Evolutionary conservation across 1,140 invertebrate genomes (phyloP).

Genomic region (Drosophila lowei): DNA sequence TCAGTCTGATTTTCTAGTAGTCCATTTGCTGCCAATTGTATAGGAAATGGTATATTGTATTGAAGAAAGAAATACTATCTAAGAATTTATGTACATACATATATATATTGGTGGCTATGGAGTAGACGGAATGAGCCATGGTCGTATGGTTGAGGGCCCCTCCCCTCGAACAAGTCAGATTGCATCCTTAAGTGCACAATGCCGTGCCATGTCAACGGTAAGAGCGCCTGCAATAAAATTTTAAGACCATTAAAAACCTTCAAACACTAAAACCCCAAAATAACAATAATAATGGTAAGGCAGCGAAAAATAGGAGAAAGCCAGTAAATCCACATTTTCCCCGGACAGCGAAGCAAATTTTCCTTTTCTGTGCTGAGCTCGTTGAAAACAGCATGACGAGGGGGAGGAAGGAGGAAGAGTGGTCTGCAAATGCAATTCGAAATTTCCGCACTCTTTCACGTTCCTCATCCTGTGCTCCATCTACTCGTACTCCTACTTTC

Average conservation of each 20-base stretch:
- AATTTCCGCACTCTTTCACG: slow-evolving; percentile 30
- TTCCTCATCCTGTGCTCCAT: slow-evolving; percentile 4
- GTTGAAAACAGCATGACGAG: slow-evolving; percentile 22
- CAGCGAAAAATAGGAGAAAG: slow-evolving; percentile 28
- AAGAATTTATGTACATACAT: slow-evolving; percentile 10
- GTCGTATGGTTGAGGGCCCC: slow-evolving; percentile 7
- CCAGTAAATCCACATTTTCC: slow-evolving; percentile 62
- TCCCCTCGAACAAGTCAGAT: slow-evolving; percentile 20
- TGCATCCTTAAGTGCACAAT: slow-evolving; percentile 65
- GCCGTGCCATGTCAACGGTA: slow-evolving; percentile 53
- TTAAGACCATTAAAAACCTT: slow-evolving; percentile 59
- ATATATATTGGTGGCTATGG: neutral
- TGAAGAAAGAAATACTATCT: too few relatives aligned
- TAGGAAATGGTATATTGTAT: neutral
- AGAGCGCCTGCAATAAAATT: slow-evolving; percentile 36
- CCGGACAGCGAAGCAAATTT: slow-evolving; percentile 36
- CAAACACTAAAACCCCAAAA: slow-evolving; percentile 42
- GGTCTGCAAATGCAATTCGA: slow-evolving; percentile 34
- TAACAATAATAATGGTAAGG: slow-evolving; percentile 49
- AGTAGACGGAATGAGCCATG: slow-evolving; percentile 13
- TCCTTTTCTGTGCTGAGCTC: slow-evolving; percentile 31
- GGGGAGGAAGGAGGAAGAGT: neutral
- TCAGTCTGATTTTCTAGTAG: too few relatives aligned
- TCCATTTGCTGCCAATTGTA: too few relatives aligned
- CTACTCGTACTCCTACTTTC: neutral